Base-by-base conservation (phyloP, 2,888 invertebrate genomes). In the Reticulitermes lucifugus region DNA sequence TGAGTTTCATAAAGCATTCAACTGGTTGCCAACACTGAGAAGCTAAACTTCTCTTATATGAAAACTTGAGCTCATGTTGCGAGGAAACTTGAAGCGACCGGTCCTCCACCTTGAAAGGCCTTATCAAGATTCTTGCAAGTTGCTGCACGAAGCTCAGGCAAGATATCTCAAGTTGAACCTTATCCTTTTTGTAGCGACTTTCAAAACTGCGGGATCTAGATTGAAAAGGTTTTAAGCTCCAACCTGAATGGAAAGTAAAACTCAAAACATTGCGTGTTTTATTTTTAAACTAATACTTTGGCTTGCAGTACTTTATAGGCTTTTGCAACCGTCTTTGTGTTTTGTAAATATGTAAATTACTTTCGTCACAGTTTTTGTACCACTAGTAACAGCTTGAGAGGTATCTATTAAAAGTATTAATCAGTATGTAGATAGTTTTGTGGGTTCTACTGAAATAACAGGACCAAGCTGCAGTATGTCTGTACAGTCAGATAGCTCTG, bases 11-110 rank as follows among this genome's bases (percentile, higher is more conserved):
- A 25, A 65, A 35, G 73, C 73, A 41, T 73, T 73, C 73, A 73
- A 73, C 9, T 73, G 73, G 73, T 73, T 73, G 73, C 70, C 70
- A 70, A 70, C 70, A 70, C n/a, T 70, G 73, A 73, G 73, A 73
- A 35, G 73, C 25, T 73, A 14, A 70, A 70, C 70, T 70, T 70
- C 70, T 29, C 25, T n/a, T 9, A 70, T 70, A 14, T 25, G 70
- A 3, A 70, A 70, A 70, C 70, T 70, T 70, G 70, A 70, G n/a
- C 18, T 25, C 70, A 18, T 25, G 70, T 70, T 25, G 25, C n/a
- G 2, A 70, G 70, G 25, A n/a, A 5, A 70, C 25, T 70, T 25
- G 70, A 9, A 73, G 73, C 6, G 73, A 73, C 73, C 41, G 73
- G 73, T 41, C 3, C 73, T 73, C 41, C 35, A 14, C 73, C 73